Evolutionary conservation across 2,113 vertebrate genomes (phyloP).

Genomic region (Hiodon tergisus): DNA sequence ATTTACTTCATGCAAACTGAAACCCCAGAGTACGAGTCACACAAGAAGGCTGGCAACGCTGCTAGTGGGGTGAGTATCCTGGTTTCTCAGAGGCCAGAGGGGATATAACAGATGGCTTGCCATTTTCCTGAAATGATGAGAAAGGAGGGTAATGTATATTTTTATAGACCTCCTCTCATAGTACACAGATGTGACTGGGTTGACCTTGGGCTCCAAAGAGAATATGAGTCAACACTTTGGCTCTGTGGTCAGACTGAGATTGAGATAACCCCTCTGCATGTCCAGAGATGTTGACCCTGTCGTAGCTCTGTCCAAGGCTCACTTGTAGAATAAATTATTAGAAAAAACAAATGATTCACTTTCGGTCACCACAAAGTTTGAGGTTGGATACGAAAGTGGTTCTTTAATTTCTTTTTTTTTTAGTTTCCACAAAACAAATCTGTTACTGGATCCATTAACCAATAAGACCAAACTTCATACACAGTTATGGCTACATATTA

Average conservation of each 20-base stretch:
- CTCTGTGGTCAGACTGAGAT: background rate
- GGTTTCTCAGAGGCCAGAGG: background rate
- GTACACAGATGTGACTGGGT: slow-evolving; percentile 28
- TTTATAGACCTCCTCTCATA: slow-evolving; percentile 34
- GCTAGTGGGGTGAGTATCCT: slow-evolving; percentile 73
- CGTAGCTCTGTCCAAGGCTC: no score
- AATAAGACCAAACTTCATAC: no score
- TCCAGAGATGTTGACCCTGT: background rate
- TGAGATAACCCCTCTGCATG: background rate
- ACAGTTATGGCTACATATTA: no score
- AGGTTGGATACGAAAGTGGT: no score
- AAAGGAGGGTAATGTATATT: slow-evolving; percentile 6
- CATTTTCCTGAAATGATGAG: background rate
- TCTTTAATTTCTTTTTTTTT: no score
- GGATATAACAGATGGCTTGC: background rate
- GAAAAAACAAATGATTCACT: no score
- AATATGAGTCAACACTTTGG: slow-evolving; percentile 39
- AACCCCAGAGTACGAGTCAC: slow-evolving; percentile 82
- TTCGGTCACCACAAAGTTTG: no score
- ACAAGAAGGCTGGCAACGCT: slow-evolving; percentile 72
- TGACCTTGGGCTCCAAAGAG: slow-evolving; percentile 37
- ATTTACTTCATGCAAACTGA: slow-evolving; percentile 97
- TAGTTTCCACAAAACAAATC: no score
- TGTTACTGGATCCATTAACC: no score
- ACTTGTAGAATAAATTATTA: no score